Percentiles rank a stretch among this genome's conserved stretches.
Conservation (phyloP, 1,140 invertebrate genomes). For the Magallana ariakensis region DNA sequence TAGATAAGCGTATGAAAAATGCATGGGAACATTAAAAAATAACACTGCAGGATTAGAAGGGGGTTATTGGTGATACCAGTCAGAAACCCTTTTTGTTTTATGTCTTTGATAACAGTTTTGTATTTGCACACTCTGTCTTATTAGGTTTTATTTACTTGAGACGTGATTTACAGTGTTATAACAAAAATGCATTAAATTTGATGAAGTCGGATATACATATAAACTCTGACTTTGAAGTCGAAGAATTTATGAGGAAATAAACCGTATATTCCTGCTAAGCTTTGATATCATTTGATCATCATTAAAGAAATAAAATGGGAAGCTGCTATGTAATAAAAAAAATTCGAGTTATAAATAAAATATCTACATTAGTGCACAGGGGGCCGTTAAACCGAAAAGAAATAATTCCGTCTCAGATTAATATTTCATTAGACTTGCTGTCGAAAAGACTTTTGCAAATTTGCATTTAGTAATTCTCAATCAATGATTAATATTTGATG, state of each 20-base stretch:
- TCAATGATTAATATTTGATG: neutral
- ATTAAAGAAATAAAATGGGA: constrained; percentile 8
- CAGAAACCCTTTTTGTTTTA: neutral
- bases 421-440: constrained; percentile 12
- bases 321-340: constrained; percentile 2
- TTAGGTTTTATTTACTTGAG: neutral
- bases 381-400: constrained; percentile 1
- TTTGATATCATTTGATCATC: constrained; percentile 1
- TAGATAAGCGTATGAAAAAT: constrained; percentile 10
- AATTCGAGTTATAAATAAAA: constrained; percentile 13
- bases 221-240: neutral
- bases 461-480: constrained; percentile 4
- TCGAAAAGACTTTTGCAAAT: neutral
- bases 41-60: neutral
- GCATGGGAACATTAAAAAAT: neutral
- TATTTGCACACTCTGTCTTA: neutral
- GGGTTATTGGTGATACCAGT: neutral
- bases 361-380: neutral
- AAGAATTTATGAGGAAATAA: neutral
- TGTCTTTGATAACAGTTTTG: neutral
- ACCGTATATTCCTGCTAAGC: neutral
- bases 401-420: neutral
- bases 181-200: neutral
- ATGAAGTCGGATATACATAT: neutral
- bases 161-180: neutral